These are phyloP conservation scores for Entomobrya proxima DNA, from an alignment of 2,888 invertebrate species.

Conservation along the genomic window DNA sequence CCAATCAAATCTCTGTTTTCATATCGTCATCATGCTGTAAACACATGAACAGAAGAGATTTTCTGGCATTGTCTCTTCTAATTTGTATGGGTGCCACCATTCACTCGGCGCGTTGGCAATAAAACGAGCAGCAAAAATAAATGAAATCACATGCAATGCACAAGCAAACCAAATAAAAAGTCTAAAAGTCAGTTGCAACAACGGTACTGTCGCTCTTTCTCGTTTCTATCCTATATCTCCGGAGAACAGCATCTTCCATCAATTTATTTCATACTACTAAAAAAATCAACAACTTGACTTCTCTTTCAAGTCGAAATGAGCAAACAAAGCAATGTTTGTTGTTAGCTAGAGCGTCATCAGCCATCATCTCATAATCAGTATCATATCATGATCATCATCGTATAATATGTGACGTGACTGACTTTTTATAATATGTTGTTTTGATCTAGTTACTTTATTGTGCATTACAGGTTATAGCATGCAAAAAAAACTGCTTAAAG, in stretches of 20 bases:
- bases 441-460: not conserved
- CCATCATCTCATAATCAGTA: no score
- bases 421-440: not conserved
- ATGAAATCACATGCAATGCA: slow-evolving; percentile 21
- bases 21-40: slow-evolving; percentile 36
- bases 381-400: not conserved
- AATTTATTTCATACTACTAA: no score
- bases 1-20: not conserved
- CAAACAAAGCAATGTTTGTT: not conserved
- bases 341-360: no score
- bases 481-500: no score
- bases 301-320: no score
- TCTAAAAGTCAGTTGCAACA: not conserved
- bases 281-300: no score
- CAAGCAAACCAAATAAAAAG: not conserved
- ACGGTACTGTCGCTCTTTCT: not conserved
- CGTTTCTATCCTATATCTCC: no score
- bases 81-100: slow-evolving; percentile 18
- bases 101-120: not conserved
- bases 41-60: slow-evolving; percentile 40
- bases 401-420: not conserved
- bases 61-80: slow-evolving; percentile 12
- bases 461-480: not conserved
- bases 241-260: no score
- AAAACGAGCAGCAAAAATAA: not conserved